Evolutionary conservation across 2,797 vertebrate genomes (phyloP).

Genomic region (Scolopax rusticola): DNA sequence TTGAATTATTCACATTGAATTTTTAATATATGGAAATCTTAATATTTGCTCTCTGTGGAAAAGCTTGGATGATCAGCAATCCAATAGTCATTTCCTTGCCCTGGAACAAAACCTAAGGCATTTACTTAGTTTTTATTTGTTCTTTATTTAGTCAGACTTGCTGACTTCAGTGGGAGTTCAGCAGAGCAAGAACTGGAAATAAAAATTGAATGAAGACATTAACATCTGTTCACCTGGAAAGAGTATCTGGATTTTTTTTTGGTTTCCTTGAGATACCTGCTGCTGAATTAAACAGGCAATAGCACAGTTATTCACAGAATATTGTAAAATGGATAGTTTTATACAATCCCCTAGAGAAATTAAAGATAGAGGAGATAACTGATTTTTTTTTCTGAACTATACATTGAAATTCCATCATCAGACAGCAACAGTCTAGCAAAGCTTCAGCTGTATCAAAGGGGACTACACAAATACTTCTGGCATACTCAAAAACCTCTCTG

Average conservation of each 20-base stretch:
- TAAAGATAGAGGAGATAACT: background rate
- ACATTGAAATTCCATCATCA: background rate
- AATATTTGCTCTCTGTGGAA: background rate
- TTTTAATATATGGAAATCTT: slow-evolving; percentile 26
- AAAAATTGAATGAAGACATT: slow-evolving; percentile 44
- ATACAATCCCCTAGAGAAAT: background rate
- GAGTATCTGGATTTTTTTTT: background rate
- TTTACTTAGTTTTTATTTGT: slow-evolving; percentile 23
- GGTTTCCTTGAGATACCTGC: background rate
- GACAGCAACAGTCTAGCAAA: background rate
- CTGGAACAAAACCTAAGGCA: slow-evolving; percentile 33
- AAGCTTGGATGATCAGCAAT: slow-evolving; percentile 1
- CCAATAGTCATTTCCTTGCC: slow-evolving; percentile 2
- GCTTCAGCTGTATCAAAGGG: background rate
- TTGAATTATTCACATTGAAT: background rate
- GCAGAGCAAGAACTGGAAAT: slow-evolving; percentile 6
- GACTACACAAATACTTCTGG: background rate
- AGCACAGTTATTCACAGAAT: background rate
- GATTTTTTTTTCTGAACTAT: background rate
- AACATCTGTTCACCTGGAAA: slow-evolving; percentile 53
- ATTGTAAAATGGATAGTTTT: background rate
- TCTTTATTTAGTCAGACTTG: slow-evolving; percentile 49
- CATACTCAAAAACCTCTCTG: background rate
- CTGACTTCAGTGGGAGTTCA: slow-evolving; percentile 42
- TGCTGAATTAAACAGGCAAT: background rate